phyloP scores from a whole-genome alignment of 2,797 vertebrate species.

The Acipenser oxyrinchus region DNA sequence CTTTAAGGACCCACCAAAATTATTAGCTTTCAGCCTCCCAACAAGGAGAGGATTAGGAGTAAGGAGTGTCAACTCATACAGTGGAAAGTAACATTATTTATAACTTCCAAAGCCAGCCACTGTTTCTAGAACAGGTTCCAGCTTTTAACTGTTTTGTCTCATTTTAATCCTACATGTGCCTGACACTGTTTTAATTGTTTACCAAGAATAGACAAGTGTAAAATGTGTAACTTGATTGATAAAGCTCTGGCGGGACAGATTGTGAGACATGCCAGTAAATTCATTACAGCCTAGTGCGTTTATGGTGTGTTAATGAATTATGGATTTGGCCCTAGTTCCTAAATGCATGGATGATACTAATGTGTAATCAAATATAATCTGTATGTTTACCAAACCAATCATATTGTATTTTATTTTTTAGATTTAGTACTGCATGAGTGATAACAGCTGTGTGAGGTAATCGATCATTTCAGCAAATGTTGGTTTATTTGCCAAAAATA shows the following conservation, averaged over 20 bases:
- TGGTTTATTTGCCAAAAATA: too few relatives aligned
- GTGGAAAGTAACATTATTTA: slow-evolving; percentile 66
- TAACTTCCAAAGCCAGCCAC: slow-evolving; percentile 17
- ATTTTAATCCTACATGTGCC: not conserved
- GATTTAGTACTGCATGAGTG: too few relatives aligned
- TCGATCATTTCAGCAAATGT: too few relatives aligned
- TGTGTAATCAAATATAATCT: too few relatives aligned
- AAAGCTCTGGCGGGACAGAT: not conserved
- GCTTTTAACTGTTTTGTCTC: not conserved
- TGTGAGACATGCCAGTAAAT: not conserved
- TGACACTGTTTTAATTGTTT: not conserved
- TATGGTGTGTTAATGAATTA: not conserved
- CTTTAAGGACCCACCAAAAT: slow-evolving; percentile 69
- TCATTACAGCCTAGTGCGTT: not conserved
- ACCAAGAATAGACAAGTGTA: not conserved
- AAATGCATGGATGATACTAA: too few relatives aligned
- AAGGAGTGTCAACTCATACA: slow-evolving; percentile 60
- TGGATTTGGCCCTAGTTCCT: too few relatives aligned
- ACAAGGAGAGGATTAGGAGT: slow-evolving; percentile 61
- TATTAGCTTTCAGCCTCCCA: slow-evolving; percentile 71
- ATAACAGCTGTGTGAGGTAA: too few relatives aligned
- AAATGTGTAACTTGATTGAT: not conserved
- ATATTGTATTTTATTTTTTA: too few relatives aligned
- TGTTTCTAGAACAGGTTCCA: too few relatives aligned
- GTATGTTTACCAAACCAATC: too few relatives aligned